These are phyloP conservation scores for Brienomyrus longianalis DNA, from an alignment of 2,113 vertebrate genomes.

Conservation along the genomic window DNA sequence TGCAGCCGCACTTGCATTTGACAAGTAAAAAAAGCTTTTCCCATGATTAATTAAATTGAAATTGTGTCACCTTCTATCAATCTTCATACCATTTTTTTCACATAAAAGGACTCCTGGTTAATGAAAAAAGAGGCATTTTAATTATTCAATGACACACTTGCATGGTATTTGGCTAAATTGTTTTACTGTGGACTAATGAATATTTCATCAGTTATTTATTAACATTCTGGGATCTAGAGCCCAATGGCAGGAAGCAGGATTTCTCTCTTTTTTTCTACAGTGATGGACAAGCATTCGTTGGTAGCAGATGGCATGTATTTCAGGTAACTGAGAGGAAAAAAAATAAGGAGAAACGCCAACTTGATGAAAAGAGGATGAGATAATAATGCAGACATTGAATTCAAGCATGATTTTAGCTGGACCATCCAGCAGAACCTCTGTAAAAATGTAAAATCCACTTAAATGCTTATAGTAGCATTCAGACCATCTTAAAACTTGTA, in stretches of 20 bases:
- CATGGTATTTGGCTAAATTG: slow-evolving; percentile 56
- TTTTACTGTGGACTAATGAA: slow-evolving; percentile 66
- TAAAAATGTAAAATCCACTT: not conserved
- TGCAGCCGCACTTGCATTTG: not conserved
- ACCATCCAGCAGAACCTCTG: not conserved
- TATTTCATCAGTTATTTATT: slow-evolving; percentile 68
- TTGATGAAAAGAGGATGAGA: slow-evolving; percentile 28
- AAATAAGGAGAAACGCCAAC: slow-evolving; percentile 19
- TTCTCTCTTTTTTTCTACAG: slow-evolving; percentile 38
- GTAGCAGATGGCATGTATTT: slow-evolving; percentile 28
- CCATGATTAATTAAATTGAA: slow-evolving; percentile 50
- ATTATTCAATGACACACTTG: slow-evolving; percentile 55
- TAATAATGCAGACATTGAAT: slow-evolving; percentile 14
- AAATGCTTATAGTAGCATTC: not conserved
- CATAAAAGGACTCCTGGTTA: slow-evolving; percentile 33
- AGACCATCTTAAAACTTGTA: not conserved
- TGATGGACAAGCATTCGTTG: slow-evolving; percentile 51
- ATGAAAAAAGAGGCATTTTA: slow-evolving; percentile 63
- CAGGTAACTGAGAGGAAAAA: slow-evolving; percentile 8
- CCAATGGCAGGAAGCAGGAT: slow-evolving; percentile 49
- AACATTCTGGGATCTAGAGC: slow-evolving; percentile 54
- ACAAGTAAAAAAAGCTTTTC: slow-evolving; percentile 7
- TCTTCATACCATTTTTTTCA: slow-evolving; percentile 39
- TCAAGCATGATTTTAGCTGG: not conserved
- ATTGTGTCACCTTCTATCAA: slow-evolving; percentile 34